A percentile compares a stretch with the other conserved stretches of the same genome.
phyloP scores from a whole-genome alignment of 2,797 vertebrate species.

The Helicolenus hilgendorfi region DNA sequence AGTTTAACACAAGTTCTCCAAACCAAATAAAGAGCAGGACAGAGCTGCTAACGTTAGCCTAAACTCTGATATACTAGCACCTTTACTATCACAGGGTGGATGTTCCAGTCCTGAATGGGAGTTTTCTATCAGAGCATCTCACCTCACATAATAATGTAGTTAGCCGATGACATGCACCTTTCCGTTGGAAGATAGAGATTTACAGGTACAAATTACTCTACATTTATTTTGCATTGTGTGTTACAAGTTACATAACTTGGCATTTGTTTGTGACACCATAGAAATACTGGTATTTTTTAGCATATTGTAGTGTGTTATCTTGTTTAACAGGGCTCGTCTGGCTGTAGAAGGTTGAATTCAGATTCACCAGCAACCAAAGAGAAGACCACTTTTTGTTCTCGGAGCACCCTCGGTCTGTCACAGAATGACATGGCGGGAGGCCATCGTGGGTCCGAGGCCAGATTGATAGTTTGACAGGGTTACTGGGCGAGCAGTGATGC shows the following conservation, averaged over 20 bases:
- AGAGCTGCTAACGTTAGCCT: background rate
- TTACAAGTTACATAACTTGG: too few relatives aligned
- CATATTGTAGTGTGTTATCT: background rate
- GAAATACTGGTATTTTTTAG: background rate
- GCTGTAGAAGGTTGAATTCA: background rate
- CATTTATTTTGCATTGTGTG: too few relatives aligned
- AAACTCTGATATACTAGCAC: background rate
- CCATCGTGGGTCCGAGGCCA: background rate
- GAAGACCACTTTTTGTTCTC: background rate
- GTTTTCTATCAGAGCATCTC: background rate
- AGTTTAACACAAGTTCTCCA: background rate
- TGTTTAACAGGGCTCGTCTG: background rate
- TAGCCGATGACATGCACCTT: background rate
- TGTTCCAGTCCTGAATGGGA: background rate
- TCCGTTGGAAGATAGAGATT: background rate
- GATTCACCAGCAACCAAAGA: background rate
- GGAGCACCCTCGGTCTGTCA: background rate
- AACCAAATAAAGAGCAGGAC: background rate
- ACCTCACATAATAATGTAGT: background rate
- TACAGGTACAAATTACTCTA: too few relatives aligned
- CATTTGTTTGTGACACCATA: too few relatives aligned
- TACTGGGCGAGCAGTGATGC: conserved; percentile 22
- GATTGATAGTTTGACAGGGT: conserved; percentile 52
- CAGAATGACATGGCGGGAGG: background rate
- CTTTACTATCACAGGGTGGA: background rate